Evolutionary conservation across 2,888 invertebrate genomes (phyloP).

Genomic region (Archips crataeganus): DNA sequence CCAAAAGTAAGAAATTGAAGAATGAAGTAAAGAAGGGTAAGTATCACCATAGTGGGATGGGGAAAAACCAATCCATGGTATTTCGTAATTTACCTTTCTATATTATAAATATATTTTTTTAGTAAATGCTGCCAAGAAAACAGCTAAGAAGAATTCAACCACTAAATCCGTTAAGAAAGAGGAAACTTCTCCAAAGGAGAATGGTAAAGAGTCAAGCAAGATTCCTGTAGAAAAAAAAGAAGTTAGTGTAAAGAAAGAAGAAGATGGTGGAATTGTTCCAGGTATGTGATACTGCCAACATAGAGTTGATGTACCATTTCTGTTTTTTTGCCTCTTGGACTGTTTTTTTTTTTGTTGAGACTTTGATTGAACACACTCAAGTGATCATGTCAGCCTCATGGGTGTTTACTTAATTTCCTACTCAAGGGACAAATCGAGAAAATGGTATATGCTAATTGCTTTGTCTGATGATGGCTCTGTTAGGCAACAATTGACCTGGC

Average conservation of each 20-base stretch:
- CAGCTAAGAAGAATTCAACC: constrained; percentile 4
- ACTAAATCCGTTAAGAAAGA: constrained; percentile 36
- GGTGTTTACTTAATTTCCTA: too few relatives aligned
- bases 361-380: too few relatives aligned
- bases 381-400: too few relatives aligned
- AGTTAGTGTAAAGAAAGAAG: constrained; percentile 44
- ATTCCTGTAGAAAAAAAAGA: constrained; percentile 40
- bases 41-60: neutral
- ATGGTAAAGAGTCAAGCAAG: constrained; percentile 46
- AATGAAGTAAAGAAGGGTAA: constrained; percentile 28
- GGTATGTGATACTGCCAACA: constrained; percentile 50
- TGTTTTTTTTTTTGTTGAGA: too few relatives aligned
- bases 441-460: too few relatives aligned
- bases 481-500: too few relatives aligned
- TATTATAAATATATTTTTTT: neutral
- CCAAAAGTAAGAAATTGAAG: constrained; percentile 60
- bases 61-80: too few relatives aligned
- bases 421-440: too few relatives aligned
- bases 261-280: constrained; percentile 48
- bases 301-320: too few relatives aligned
- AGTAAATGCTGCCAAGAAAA: constrained; percentile 27
- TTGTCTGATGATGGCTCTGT: too few relatives aligned
- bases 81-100: too few relatives aligned
- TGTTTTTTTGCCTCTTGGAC: too few relatives aligned
- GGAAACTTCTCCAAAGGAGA: constrained; percentile 33